A percentile compares a stretch with the other conserved stretches of the same genome.
Conservation (phyloP, 2,888 invertebrate species). For the Thereva nobilitata region DNA sequence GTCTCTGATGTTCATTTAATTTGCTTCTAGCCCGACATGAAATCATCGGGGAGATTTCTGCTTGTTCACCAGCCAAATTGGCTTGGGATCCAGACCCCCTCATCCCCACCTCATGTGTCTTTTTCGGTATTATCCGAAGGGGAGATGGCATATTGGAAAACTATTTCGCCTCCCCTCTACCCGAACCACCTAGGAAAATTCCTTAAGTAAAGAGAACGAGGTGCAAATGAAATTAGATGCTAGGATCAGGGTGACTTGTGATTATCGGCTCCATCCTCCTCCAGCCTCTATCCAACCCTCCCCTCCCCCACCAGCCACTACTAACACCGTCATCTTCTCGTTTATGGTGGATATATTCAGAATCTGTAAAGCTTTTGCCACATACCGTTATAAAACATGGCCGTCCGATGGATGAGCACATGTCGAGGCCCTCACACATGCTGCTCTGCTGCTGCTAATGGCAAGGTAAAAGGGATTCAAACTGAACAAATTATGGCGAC, state of each 20-base stretch:
- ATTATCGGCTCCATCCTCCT: conserved; percentile 12
- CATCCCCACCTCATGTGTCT: conserved; percentile 5
- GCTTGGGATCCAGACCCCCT: conserved; percentile 5
- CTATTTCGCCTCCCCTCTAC: conserved; percentile 21
- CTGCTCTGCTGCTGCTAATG: conserved; percentile 4
- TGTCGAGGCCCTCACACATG: neutral
- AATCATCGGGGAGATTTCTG: conserved; percentile 14
- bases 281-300: neutral
- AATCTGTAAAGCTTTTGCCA: neutral
- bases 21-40: conserved; percentile 23
- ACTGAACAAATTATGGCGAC: conserved; percentile 23
- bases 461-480: neutral
- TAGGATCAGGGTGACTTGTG: conserved; percentile 29
- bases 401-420: neutral
- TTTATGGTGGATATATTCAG: neutral
- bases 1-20: conserved; percentile 35
- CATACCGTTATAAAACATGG: neutral
- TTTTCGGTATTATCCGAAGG: neutral
- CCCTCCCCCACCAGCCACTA: neutral
- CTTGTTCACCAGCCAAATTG: neutral
- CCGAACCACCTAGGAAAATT: conserved; percentile 4
- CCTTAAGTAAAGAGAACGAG: conserved; percentile 40
- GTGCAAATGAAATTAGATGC: conserved; percentile 44
- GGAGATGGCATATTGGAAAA: conserved; percentile 35
- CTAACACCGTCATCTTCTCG: neutral